Base-by-base conservation (phyloP, 2,113 vertebrate species). In the Cyprinodon brontotheroides region DNA sequence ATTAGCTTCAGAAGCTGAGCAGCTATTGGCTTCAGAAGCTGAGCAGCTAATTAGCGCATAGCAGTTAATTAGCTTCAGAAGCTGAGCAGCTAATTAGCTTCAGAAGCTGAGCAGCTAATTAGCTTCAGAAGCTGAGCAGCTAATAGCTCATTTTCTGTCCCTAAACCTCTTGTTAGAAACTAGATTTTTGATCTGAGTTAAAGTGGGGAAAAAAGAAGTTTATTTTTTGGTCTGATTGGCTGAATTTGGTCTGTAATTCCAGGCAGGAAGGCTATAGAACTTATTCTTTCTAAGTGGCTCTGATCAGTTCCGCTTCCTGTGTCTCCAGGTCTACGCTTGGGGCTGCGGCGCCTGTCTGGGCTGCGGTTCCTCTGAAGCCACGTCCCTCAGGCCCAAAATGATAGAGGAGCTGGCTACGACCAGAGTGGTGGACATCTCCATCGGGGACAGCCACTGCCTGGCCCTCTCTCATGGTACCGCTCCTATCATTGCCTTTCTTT, bases 381-480 rank as follows among this genome's bases (percentile, higher is more conserved):
- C 98, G 0, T 96, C 98, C 3, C 95, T 99, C 79, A 90, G 97
- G 73, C 98, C 98, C 8, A 97, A 98, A 76, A 94, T 99, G 29
- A 95, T 98, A 15, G 98, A 99, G 84, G 98, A 99, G 78, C 90
- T 99, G 86, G 96, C 97, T 14, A 95, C 97, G 36, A 99, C 97
- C 14, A 94, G 97, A 74, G 96, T 99, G 78, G 97, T 99, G 72
- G 98, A 99, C 86, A 96, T 99, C 89, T 99, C 98, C 9, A 98
- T 97, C 71, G 98, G 98, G 72, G 98, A 99, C 89, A 99, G 97
- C 81, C 98, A 99, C 90, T 99, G 98, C 86, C 92, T 99, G 87
- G 96, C 98, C 43, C 94, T 99, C 92, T 99, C 98, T 63, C 98
- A 99, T 12, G 98, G 98, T 99, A 85, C 11, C 10, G 0, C 3